Percentiles rank a stretch among this genome's conserved stretches.
These are phyloP conservation scores for Colostygia pectinataria DNA, from an alignment of 2,888 invertebrate genomes.

Conservation along the genomic window DNA sequence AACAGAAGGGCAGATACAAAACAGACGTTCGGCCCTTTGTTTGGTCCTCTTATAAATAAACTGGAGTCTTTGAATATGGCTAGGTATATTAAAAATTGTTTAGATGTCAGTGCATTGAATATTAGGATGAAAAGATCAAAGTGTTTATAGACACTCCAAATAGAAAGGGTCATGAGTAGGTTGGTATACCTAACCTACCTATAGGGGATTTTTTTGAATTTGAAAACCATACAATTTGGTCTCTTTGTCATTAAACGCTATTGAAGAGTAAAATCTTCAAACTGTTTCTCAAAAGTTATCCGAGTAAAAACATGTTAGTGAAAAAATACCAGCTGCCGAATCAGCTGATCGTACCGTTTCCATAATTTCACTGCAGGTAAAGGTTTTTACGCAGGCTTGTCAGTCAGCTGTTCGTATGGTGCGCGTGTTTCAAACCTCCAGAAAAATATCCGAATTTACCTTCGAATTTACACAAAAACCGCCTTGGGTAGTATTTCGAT, in stretches of 20 bases:
- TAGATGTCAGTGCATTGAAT: slow-evolving; percentile 26
- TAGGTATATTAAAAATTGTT: slow-evolving; percentile 37
- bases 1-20: slow-evolving; percentile 72
- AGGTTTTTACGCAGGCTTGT: slow-evolving; percentile 48
- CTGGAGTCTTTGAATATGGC: slow-evolving; percentile 55
- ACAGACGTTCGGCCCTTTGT: slow-evolving; percentile 72
- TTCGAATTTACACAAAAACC: slow-evolving; percentile 16
- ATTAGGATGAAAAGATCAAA: slow-evolving; percentile 20
- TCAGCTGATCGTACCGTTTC: slow-evolving; percentile 62
- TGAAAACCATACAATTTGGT: no score
- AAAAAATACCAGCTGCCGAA: slow-evolving; percentile 31
- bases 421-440: slow-evolving; percentile 61
- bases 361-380: slow-evolving; percentile 56
- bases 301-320: not conserved
- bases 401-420: slow-evolving; percentile 66
- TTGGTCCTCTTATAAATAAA: slow-evolving; percentile 67
- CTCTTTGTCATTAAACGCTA: no score
- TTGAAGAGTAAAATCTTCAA: not conserved
- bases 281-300: not conserved
- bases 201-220: slow-evolving; percentile 4
- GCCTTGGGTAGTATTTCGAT: slow-evolving; percentile 47
- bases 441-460: no score
- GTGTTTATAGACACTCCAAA: not conserved
- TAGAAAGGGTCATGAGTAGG: slow-evolving; percentile 1
- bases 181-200: no score